Evolutionary conservation across 1,140 invertebrate species (phyloP).

Genomic region (Nymphalis io): DNA sequence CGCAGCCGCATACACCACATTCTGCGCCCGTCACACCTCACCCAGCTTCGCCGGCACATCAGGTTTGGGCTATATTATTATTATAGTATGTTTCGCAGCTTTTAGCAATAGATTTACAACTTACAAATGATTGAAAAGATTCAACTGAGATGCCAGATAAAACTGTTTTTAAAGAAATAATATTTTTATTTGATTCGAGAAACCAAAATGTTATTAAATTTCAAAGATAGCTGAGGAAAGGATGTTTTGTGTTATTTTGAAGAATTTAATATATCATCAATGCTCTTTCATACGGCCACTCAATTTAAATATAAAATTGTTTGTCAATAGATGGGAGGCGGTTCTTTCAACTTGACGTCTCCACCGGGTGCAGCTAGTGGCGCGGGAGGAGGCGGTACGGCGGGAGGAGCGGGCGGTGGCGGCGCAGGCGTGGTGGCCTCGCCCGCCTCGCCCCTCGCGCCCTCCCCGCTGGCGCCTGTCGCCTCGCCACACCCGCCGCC

Average conservation of each 20-base stretch:
- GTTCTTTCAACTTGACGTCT: slow-evolving; percentile 91
- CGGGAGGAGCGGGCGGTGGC: slow-evolving; percentile 40
- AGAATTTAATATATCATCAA: no score
- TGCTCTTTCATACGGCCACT: no score
- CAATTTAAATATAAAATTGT: background rate
- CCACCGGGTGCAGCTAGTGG: slow-evolving; percentile 82
- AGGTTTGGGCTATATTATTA: slow-evolving; percentile 38
- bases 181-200: no score
- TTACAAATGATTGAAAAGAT: background rate
- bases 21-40: slow-evolving; percentile 78
- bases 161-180: no score
- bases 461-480: slow-evolving; percentile 89
- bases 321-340: slow-evolving; percentile 50
- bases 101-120: background rate
- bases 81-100: background rate
- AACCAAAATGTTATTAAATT: no score
- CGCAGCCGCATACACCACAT: slow-evolving; percentile 78
- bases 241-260: no score
- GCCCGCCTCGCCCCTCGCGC: slow-evolving; percentile 73
- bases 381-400: slow-evolving; percentile 45
- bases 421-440: slow-evolving; percentile 65
- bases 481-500: slow-evolving; percentile 84
- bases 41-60: slow-evolving; percentile 76
- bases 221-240: no score
- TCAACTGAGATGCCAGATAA: no score